These are phyloP conservation scores for Drosophila ercepeae DNA, from an alignment of 1,140 invertebrate genomes.

Conservation along the genomic window DNA sequence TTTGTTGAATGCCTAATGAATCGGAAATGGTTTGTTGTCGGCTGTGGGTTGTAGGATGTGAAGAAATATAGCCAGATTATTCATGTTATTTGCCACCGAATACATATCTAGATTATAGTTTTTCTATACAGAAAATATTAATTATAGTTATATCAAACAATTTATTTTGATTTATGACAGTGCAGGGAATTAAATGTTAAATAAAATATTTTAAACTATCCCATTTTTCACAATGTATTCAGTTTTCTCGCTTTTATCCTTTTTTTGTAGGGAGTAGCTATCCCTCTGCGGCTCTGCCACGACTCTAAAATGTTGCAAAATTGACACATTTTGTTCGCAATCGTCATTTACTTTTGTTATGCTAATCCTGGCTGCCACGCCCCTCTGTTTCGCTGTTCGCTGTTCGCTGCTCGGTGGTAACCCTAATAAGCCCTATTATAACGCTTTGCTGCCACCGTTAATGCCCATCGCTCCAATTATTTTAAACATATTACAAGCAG, in stretches of 20 bases:
- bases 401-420: constrained; percentile 14
- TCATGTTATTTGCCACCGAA: background rate
- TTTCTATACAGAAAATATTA: background rate
- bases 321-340: constrained; percentile 40
- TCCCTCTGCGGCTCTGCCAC: too few relatives aligned
- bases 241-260: too few relatives aligned
- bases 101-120: background rate
- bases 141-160: background rate
- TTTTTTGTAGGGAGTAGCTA: too few relatives aligned
- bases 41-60: background rate
- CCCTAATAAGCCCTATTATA: constrained; percentile 66
- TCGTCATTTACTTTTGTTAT: constrained; percentile 59
- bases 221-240: background rate
- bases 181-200: too few relatives aligned
- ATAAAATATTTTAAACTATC: too few relatives aligned
- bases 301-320: constrained; percentile 21
- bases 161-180: background rate
- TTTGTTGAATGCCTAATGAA: constrained; percentile 64
- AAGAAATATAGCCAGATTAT: background rate
- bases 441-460: constrained; percentile 59
- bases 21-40: constrained; percentile 13
- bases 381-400: background rate
- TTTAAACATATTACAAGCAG: constrained; percentile 81
- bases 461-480: constrained; percentile 73
- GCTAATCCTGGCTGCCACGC: constrained; percentile 42